Base-by-base conservation (phyloP, 2,113 vertebrate species). In the Mus musculus region DNA sequence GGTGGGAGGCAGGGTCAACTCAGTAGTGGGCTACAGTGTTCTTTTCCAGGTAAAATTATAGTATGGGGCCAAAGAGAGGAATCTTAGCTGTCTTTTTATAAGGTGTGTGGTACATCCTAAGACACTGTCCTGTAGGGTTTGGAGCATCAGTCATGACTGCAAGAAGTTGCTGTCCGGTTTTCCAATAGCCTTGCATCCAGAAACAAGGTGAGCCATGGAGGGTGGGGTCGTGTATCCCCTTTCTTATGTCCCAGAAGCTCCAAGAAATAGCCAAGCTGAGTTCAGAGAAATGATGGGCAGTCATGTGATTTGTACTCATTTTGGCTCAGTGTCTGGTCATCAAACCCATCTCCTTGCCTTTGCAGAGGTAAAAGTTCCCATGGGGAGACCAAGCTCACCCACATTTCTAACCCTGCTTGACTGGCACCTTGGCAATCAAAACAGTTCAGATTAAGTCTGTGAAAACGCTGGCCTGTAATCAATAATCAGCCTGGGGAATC, bases 291-390 rank as follows among this genome's bases (percentile, higher is more conserved):
- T 42, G 7, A 61, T 61, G 80, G 20, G 30, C 11, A 28, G 78
- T 87, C 80, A 39, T 39, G 71, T 89, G 52, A 42, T 63, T n/a
- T 93, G 85, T 56, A 7, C n/a, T 84, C 76, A 46, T 65, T 96
- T 96, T 49, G 61, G n/a, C 4, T 67, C 11, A 39, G 3, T 39
- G 42, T 90, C 14, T 69, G 16, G 63, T 72, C 39, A 46, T 30
- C 73, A 72, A 72, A 28, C 54, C 36, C 22, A 67, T 88, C n/a
- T 90, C 4, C 54, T 16, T 30, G 30, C 39, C 63, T 94, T 93
- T 63, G 52, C 19, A 72, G 80, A 72, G 71, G 36, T 16, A 54
- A 17, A 54, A 17, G 24, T 4, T 36, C 54, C 36, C 26, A 8
- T 0, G 0, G 42, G 52, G n/a, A 81, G 49, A 26, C 46, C 46